Conservation (phyloP, 2,888 invertebrate genomes). For the Bellardia pandia region DNA sequence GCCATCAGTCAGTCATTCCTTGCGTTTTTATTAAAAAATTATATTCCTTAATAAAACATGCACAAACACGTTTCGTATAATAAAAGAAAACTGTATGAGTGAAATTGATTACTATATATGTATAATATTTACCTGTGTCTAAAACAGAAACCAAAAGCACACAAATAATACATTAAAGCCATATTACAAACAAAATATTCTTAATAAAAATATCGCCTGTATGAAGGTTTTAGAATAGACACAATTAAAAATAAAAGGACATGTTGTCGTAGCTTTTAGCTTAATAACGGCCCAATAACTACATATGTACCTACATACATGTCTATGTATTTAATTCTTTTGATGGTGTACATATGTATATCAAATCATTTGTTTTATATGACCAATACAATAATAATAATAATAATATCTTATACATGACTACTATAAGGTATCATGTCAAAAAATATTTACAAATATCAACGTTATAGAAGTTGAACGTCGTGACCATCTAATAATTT, state of each 20-base stretch:
- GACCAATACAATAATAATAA: conserved; percentile 12
- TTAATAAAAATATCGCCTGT: conserved; percentile 55
- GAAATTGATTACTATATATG: conserved; percentile 18
- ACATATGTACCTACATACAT: background rate
- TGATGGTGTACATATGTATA: background rate
- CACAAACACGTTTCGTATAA: background rate
- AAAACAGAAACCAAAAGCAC: background rate
- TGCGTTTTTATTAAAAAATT: background rate
- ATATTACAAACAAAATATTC: conserved; percentile 35
- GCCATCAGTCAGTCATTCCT: background rate
- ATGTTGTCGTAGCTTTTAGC: conserved; percentile 44
- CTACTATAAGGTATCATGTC: conserved; percentile 54
- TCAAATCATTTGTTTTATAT: conserved; percentile 20
- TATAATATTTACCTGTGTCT: background rate
- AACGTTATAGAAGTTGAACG: conserved; percentile 37
- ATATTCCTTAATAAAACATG: conserved; percentile 30
- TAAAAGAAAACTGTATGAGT: conserved; percentile 6
- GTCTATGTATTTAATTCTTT: no score
- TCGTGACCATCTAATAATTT: conserved; percentile 59
- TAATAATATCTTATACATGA: background rate
- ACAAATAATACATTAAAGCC: conserved; percentile 27
- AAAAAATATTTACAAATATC: conserved; percentile 27
- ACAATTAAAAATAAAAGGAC: conserved; percentile 34
- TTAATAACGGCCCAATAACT: conserved; percentile 38
- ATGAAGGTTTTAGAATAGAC: background rate